These are phyloP conservation scores for Bradypus variegatus DNA, from an alignment of 2,797 vertebrate species.

Conservation along the genomic window DNA sequence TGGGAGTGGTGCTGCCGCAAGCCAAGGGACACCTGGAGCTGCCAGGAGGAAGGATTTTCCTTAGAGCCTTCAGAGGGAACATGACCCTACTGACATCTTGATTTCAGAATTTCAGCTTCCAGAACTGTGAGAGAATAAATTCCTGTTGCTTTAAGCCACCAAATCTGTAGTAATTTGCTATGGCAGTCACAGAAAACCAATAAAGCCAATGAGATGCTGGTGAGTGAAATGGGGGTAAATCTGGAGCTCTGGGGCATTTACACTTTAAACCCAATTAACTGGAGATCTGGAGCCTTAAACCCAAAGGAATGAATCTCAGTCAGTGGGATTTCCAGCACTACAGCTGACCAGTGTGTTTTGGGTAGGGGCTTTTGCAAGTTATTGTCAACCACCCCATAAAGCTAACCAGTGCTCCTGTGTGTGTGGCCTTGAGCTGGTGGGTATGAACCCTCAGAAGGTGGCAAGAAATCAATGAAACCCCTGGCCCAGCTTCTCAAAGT, in stretches of 20 bases:
- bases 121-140: neutral
- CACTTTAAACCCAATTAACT: conserved; percentile 1
- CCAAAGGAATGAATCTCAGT: neutral
- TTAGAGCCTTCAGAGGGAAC: neutral
- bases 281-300: neutral
- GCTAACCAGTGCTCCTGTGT: neutral
- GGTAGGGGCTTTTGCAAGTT: neutral
- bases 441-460: neutral
- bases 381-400: neutral
- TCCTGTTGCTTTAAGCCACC: neutral
- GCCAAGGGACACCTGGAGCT: neutral
- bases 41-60: neutral
- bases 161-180: neutral
- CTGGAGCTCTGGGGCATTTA: neutral
- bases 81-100: neutral
- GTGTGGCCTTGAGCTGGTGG: neutral
- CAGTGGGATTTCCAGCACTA: neutral
- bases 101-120: neutral
- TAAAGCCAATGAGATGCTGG: neutral
- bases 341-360: neutral
- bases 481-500: neutral
- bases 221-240: neutral
- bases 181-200: neutral
- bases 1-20: neutral
- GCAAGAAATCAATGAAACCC: neutral